These are phyloP conservation scores for Sphaerophoria taeniata DNA, from an alignment of 2,888 invertebrate species.

Conservation along the genomic window DNA sequence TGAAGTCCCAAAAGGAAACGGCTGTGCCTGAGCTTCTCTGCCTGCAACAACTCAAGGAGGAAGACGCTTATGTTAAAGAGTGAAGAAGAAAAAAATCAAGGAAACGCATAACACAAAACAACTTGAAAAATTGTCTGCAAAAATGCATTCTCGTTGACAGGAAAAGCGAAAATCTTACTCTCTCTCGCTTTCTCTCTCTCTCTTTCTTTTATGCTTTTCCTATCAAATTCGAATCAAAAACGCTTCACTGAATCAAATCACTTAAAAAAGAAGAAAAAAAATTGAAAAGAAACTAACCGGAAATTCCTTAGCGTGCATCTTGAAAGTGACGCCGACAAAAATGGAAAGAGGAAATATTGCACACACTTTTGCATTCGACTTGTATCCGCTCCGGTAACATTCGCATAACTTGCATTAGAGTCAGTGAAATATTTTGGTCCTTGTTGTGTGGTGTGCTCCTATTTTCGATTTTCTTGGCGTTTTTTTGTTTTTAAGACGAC, in stretches of 20 bases:
- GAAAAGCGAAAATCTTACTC: constrained; percentile 59
- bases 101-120: constrained; percentile 21
- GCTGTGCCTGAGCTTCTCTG: not conserved
- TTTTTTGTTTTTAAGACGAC: constrained; percentile 31
- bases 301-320: constrained; percentile 73
- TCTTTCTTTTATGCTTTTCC: not conserved
- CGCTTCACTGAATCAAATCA: constrained; percentile 74
- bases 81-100: not conserved
- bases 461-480: not conserved
- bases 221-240: constrained; percentile 68
- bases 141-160: constrained; percentile 72
- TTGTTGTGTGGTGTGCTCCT: constrained; percentile 9
- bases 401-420: constrained; percentile 71
- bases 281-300: constrained; percentile 63
- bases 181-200: constrained; percentile 1
- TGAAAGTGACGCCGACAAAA: constrained; percentile 58
- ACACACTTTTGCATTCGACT: constrained; percentile 73
- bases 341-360: constrained; percentile 68
- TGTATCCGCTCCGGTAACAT: constrained; percentile 73
- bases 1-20: not conserved
- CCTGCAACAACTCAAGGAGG: not conserved
- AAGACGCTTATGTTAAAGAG: too few species aligned
- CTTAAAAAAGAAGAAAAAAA: constrained; percentile 57
- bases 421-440: not conserved
- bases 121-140: constrained; percentile 17